phyloP scores from a whole-genome alignment of 1,140 invertebrate genomes.

The Leguminivora glycinivorella region DNA sequence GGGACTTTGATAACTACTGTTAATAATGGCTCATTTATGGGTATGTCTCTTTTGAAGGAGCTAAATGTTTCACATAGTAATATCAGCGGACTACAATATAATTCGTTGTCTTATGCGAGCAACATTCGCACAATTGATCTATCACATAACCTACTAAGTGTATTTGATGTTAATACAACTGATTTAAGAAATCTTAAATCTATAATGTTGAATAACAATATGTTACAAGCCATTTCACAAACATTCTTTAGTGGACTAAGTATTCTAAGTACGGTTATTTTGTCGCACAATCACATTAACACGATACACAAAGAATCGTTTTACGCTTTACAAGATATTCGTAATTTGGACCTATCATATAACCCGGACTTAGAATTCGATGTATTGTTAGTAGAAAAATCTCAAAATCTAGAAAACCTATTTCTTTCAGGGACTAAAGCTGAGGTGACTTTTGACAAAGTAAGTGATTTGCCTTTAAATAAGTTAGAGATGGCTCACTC shows the following conservation, averaged over 20 bases:
- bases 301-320: slow-evolving; percentile 39
- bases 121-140: slow-evolving; percentile 51
- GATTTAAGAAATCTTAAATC: slow-evolving; percentile 43
- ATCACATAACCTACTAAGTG: slow-evolving; percentile 51
- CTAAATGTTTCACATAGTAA: slow-evolving; percentile 54
- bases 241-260: slow-evolving; percentile 40
- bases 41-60: slow-evolving; percentile 49
- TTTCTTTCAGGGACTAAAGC: slow-evolving; percentile 42
- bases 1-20: slow-evolving; percentile 41
- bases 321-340: slow-evolving; percentile 35
- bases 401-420: slow-evolving; percentile 40
- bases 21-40: slow-evolving; percentile 52
- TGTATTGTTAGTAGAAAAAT: slow-evolving; percentile 31
- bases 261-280: slow-evolving; percentile 40
- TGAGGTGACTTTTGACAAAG: slow-evolving; percentile 38
- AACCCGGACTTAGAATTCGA: slow-evolving; percentile 38
- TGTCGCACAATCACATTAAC: slow-evolving; percentile 48
- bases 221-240: slow-evolving; percentile 38
- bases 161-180: slow-evolving; percentile 48
- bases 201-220: slow-evolving; percentile 54
- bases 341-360: slow-evolving; percentile 44
- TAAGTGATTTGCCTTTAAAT: slow-evolving; percentile 32
- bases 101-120: slow-evolving; percentile 49
- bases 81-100: slow-evolving; percentile 47
- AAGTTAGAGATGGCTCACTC: slow-evolving; percentile 44